Conservation (phyloP, 2,113 vertebrate species). For the rabbit (Oryctolagus cuniculus) region mOryCun1.1 NC_091435.1:123063001-123063500, state of each 20-base stretch:
- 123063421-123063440: conserved; percentile 50
- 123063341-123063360: conserved; percentile 57
- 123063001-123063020: neutral
- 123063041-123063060: neutral
- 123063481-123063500: neutral
- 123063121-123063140: conserved; percentile 75
- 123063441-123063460: conserved; percentile 4
- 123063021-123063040: neutral
- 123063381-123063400: conserved; percentile 15
- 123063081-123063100: conserved; percentile 29
- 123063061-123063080: conserved; percentile 71
- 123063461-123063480: neutral
- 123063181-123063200: conserved; percentile 75
- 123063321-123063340: conserved; percentile 58
- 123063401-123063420: neutral
- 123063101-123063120: conserved; percentile 68
- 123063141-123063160: conserved; percentile 80
- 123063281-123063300: conserved; percentile 47
- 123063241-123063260: conserved; percentile 64
- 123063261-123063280: conserved; percentile 67
- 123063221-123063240: conserved; percentile 59
- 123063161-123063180: conserved; percentile 79
- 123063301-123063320: conserved; percentile 51
- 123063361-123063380: conserved; percentile 36
- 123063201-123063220: conserved; percentile 63